Percentiles rank a stretch among this genome's conserved stretches.
Conservation (phyloP, 2,888 invertebrate species). For the Eupithecia abbreviata region DNA sequence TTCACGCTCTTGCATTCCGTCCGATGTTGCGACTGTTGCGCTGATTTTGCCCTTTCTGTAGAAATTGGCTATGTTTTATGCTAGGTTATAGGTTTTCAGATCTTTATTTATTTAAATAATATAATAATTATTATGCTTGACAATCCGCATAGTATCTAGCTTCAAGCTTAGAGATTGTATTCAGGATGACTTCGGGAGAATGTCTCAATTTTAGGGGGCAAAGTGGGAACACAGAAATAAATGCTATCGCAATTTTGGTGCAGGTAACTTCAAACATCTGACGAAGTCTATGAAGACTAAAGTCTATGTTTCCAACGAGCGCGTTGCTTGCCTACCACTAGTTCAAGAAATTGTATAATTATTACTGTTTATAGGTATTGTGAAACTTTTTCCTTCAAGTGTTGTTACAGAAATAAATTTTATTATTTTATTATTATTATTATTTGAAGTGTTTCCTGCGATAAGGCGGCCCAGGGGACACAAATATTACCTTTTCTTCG, state of each 20-base stretch:
- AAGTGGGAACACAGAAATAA: neutral
- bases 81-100: neutral
- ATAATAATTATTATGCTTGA: too few relatives aligned
- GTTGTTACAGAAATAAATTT: too few relatives aligned
- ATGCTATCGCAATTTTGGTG: neutral
- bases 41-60: conserved; percentile 77
- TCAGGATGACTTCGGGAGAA: neutral
- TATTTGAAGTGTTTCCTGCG: too few relatives aligned
- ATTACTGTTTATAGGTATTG: neutral
- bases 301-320: neutral
- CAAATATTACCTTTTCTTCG: neutral
- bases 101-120: neutral
- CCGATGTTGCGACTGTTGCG: conserved; percentile 67
- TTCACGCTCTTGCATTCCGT: conserved; percentile 78
- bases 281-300: neutral
- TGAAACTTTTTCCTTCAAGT: neutral
- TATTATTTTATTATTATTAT: too few relatives aligned
- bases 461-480: neutral
- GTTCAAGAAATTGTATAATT: neutral
- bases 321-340: neutral
- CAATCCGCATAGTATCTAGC: too few relatives aligned
- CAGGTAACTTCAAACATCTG: neutral
- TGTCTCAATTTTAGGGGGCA: neutral
- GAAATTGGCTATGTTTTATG: neutral
- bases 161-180: too few relatives aligned